Conservation (phyloP, 2,797 vertebrate genomes). For the Ciconia nigra region DNA sequence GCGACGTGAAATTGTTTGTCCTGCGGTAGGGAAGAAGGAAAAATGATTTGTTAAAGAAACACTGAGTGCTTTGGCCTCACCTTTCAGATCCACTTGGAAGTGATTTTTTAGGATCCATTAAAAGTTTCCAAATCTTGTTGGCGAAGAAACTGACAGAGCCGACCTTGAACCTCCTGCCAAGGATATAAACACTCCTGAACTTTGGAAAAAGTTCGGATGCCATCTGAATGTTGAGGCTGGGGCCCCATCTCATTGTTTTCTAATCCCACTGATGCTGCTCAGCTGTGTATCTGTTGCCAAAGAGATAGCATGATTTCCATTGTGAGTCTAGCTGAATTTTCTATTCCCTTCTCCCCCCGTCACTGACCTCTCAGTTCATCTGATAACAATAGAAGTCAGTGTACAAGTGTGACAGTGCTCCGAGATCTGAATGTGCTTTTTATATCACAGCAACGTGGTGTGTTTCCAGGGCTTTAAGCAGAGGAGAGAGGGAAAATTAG, state of each 20-base stretch:
- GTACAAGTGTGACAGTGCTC: not conserved
- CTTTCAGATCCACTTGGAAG: not conserved
- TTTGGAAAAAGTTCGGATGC: not conserved
- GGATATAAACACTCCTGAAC: not conserved
- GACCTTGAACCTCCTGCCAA: not conserved
- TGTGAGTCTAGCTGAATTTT: slow-evolving; percentile 28
- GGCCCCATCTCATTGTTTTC: not conserved
- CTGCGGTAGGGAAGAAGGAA: not conserved
- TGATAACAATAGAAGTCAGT: slow-evolving; percentile 20
- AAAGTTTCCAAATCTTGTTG: not conserved
- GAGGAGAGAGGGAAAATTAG: not conserved
- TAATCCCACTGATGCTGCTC: not conserved
- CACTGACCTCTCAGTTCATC: slow-evolving; percentile 14
- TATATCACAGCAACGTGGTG: not conserved
- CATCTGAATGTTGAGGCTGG: not conserved
- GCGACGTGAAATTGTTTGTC: not conserved
- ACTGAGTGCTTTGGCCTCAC: not conserved
- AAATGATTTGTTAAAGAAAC: not conserved
- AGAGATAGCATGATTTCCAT: slow-evolving; percentile 5
- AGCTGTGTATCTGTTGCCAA: slow-evolving; percentile 3
- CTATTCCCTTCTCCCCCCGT: not conserved
- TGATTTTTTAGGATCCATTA: not conserved
- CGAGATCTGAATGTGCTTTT: slow-evolving; percentile 27
- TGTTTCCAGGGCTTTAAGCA: not conserved
- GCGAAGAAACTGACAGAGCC: not conserved